Evolutionary conservation across 2,888 invertebrate species (phyloP), one percentile per base, ranked within the genome.

Genomic region (Heliconius charithonia): DNA sequence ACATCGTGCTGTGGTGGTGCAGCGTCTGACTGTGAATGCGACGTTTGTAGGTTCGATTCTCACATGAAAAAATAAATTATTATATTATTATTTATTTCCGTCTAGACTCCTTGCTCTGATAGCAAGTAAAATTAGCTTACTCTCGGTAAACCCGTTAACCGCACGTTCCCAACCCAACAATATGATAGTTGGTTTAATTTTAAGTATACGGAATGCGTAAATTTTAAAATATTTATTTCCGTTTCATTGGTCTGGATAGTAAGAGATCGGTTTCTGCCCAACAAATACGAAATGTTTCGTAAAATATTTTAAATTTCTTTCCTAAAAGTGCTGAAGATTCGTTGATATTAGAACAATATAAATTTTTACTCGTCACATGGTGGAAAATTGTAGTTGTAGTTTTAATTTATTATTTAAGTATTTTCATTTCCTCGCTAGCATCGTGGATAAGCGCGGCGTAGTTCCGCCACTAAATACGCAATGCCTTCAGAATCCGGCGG

Each of bases 151-250:
- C 13, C 13, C 13, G 25, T 62, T 62, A 62, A 25, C 62, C 6
- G 25, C 63, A 63, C 63, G 27, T 27, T 27, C 63, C 27, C 27
- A 63, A 63, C 63, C 27, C 27, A 27, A 27, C 27, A 16, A 27
- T 27, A 25, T 27, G 16, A 27, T 63, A 12, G 13, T 16, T 1
- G 2, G 63, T 25, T 63, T 63, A 16, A 25, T 13, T 63, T 63
- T 25, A 6, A 27, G 27, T 63, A 27, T 76, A 76, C 72, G 75
- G 67, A 37, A 72, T 71, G 62, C 70, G 75, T 75, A 72, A 74
- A 75, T 45, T 63, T 27, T 75, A 29, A 59, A 59, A n/a, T n/a
- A n/a, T n/a, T 22, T 59, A 59, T n/a, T 10, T n/a, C n/a, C 22
- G 9, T 56, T 56, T 10, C 56, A n/a, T 56, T 59, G 0, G n/a